Conservation (phyloP, 2,113 vertebrate genomes). For the Corapipo altera region DNA sequence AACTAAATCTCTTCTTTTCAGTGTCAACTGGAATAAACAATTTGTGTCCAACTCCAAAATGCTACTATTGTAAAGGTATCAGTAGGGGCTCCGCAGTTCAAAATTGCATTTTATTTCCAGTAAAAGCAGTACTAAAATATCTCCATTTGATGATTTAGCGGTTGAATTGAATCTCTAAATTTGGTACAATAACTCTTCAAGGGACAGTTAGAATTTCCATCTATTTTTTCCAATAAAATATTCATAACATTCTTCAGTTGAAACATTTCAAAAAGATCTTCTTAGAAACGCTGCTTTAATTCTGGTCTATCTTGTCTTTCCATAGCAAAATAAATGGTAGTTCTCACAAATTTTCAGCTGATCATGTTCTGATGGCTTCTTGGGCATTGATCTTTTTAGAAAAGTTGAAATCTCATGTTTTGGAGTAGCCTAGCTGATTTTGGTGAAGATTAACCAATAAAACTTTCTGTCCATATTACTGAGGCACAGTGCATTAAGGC, state of each 20-base stretch:
- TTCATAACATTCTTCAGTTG: not conserved
- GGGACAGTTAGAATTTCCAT: not conserved
- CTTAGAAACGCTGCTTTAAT: not conserved
- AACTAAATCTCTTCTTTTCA: not conserved
- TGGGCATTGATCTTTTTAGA: not conserved
- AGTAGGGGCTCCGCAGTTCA: not conserved
- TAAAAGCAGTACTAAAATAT: constrained; percentile 23
- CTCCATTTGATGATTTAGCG: constrained; percentile 25
- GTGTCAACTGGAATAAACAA: not conserved
- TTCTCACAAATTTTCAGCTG: not conserved
- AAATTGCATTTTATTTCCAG: constrained; percentile 47
- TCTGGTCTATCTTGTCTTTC: not conserved
- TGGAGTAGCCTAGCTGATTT: not conserved
- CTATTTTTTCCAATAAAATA: constrained; percentile 25
- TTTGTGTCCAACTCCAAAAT: not conserved
- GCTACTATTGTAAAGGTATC: not conserved
- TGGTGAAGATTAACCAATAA: not conserved
- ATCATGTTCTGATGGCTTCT: not conserved
- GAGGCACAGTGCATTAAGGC: not conserved
- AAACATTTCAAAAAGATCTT: not conserved
- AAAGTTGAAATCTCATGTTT: not conserved
- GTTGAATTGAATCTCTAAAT: constrained; percentile 16
- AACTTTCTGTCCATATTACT: not conserved
- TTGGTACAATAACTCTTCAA: constrained; percentile 5
- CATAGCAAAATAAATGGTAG: not conserved